Evolutionary conservation across 1,140 invertebrate genomes (phyloP), one percentile per base, ranked within the genome.

Genomic region (Stratiolaelaps scimitus): DNA sequence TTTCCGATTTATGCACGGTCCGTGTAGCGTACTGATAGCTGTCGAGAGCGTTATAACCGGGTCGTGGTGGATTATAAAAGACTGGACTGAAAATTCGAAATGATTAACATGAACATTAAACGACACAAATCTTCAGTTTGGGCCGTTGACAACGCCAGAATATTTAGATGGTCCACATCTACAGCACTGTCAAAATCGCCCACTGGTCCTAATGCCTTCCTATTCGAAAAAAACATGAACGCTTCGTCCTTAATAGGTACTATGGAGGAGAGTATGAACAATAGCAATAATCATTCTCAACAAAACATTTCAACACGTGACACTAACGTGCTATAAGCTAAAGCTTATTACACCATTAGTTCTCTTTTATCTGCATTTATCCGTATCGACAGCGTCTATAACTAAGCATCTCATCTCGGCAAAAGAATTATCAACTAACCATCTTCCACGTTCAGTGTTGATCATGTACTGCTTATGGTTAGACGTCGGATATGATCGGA

Each of bases 1-100:
- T 1, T 15, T 60, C 53, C 23, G 34, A 29, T 60, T 19, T 26
- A 26, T 60, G 23, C 15, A 23, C 23, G 15, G 53, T 60, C 4
- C 20, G 53, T 23, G 53, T 60, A 1, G 53, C 53, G 20, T 60
- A 60, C 10, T 60, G 53, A 34, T 60, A 60, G 26, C 26, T 19
- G 1, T 60, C 53, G 1, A 60, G 53, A 1, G 53, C 26, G 23
- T 60, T 60, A 23, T 60, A 60, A 10, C 34, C 34, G 5, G 34
- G 34, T 40, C 10, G 34, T 6, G 34, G 34, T 10, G 34, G 34
- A 40, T 40, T 40, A 40, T 40, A 40, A 40, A 40, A 40, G 4
- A 40, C 34, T 40, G 34, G 10, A 6, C 34, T 60, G 53, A 15
- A 60, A 34, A 23, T 60, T 15, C 20, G 26, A 15, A 26, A 60